A percentile compares a stretch with the other conserved stretches of the same genome.
phyloP scores from a whole-genome alignment of 2,888 invertebrate species.

The Pseudoips prasinana region DNA sequence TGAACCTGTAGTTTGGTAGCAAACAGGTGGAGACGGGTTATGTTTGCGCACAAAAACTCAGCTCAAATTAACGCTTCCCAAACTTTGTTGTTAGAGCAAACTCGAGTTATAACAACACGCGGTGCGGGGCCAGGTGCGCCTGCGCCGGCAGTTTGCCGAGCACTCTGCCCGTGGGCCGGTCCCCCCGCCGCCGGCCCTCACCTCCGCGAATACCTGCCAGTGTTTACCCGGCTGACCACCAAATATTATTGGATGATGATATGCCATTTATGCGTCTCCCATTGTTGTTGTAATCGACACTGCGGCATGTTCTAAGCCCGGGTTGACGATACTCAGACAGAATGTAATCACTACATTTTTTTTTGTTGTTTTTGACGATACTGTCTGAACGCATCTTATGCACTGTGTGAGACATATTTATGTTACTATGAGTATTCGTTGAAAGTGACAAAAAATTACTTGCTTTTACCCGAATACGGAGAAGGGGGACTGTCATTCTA shows the following conservation, averaged over 20 bases:
- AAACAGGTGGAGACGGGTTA: too few relatives aligned
- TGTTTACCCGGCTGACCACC: slow-evolving; percentile 31
- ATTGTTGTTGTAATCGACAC: slow-evolving; percentile 40
- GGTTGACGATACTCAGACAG: not conserved
- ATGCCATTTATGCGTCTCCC: slow-evolving; percentile 57
- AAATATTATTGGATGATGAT: slow-evolving; percentile 70
- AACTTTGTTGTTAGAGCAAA: slow-evolving; percentile 48
- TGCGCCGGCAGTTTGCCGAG: too few relatives aligned
- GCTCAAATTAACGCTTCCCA: slow-evolving; percentile 58
- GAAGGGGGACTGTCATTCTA: too few relatives aligned
- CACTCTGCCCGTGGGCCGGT: not conserved
- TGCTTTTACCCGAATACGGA: too few relatives aligned
- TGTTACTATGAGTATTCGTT: too few relatives aligned
- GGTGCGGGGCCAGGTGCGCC: slow-evolving; percentile 3
- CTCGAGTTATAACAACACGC: slow-evolving; percentile 43
- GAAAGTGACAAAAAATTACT: too few relatives aligned
- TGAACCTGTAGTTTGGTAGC: too few relatives aligned
- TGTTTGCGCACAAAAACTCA: slow-evolving; percentile 42
- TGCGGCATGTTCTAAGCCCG: slow-evolving; percentile 7
- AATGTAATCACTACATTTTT: not conserved
- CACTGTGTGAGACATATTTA: too few relatives aligned
- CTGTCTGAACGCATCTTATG: not conserved
- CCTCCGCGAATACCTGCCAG: not conserved
- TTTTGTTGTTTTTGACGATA: not conserved
- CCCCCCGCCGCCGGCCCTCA: not conserved